A percentile compares a stretch with the other conserved stretches of the same genome.
These are phyloP conservation scores for Porites rus DNA, from an alignment of 92 coral and sea anemone species.

Conservation along the genomic window DNA sequence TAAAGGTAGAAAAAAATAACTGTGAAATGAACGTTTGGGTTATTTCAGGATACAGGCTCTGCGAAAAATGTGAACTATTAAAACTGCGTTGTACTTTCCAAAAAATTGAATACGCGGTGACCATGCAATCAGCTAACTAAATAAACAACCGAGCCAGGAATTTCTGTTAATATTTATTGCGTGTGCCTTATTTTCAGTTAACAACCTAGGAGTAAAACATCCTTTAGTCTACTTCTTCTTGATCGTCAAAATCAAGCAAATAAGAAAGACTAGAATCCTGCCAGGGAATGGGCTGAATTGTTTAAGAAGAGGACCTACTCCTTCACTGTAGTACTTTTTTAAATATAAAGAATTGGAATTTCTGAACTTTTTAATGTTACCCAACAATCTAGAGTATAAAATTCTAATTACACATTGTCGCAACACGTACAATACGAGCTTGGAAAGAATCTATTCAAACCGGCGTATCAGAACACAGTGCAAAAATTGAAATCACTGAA, in stretches of 20 bases:
- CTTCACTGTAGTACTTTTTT: not conserved
- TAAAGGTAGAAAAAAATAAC: too few relatives aligned
- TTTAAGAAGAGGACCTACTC: not conserved
- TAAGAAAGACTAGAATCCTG: not conserved
- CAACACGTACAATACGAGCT: not conserved
- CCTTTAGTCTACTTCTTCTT: not conserved
- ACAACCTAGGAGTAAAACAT: not conserved
- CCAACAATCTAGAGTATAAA: not conserved
- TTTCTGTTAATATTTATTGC: too few relatives aligned
- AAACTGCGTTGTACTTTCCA: too few relatives aligned
- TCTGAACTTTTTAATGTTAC: not conserved
- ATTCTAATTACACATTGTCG: not conserved
- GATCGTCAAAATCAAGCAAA: not conserved
- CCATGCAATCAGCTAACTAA: too few relatives aligned
- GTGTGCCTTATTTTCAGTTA: too few relatives aligned
- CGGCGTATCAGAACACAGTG: not conserved
- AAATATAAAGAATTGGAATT: not conserved
- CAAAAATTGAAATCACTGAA: not conserved
- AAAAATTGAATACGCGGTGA: too few relatives aligned
- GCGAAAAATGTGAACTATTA: too few relatives aligned
- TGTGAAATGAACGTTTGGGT: too few relatives aligned
- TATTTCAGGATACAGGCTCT: too few relatives aligned
- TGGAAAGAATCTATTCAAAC: not conserved
- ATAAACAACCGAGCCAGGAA: too few relatives aligned
- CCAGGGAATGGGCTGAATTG: not conserved